These are phyloP conservation scores for Galerucella calmariensis DNA, from an alignment of 2,888 invertebrate genomes.

Conservation along the genomic window DNA sequence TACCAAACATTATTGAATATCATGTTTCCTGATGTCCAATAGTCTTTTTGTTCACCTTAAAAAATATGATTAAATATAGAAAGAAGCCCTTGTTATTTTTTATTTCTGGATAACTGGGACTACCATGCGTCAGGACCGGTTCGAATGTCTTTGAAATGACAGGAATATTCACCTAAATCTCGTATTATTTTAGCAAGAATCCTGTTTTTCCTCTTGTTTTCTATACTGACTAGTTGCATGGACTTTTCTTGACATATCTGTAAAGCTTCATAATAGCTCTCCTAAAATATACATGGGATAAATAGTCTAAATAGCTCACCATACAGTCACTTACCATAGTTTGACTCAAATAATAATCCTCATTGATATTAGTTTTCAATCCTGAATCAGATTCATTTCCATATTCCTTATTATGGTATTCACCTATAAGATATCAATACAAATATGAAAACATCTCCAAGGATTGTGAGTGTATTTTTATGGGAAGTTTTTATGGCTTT, in stretches of 20 bases:
- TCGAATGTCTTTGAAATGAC: background rate
- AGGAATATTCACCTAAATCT: constrained; percentile 1
- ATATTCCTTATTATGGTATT: background rate
- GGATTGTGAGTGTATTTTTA: no score
- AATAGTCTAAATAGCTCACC: no score
- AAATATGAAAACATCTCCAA: no score
- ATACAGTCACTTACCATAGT: background rate
- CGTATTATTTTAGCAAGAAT: background rate
- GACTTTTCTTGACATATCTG: constrained; percentile 20
- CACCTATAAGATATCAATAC: background rate
- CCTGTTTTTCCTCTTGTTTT: constrained; percentile 10
- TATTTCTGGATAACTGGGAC: no score
- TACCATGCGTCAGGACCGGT: no score
- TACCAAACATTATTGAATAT: constrained; percentile 15
- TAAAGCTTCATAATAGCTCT: constrained; percentile 26
- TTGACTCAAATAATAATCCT: background rate
- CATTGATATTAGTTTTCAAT: background rate
- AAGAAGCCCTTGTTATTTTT: no score
- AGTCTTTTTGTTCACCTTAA: constrained; percentile 17
- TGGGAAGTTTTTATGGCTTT: no score
- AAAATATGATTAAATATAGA: background rate
- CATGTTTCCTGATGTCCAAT: constrained; percentile 37
- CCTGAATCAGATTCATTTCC: background rate
- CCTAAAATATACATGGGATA: background rate
- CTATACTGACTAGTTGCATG: constrained; percentile 24